Evolutionary conservation across 2,888 invertebrate genomes (phyloP), one percentile per base, ranked within the genome.

Genomic region (Amblyjoppa fuscipennis): DNA sequence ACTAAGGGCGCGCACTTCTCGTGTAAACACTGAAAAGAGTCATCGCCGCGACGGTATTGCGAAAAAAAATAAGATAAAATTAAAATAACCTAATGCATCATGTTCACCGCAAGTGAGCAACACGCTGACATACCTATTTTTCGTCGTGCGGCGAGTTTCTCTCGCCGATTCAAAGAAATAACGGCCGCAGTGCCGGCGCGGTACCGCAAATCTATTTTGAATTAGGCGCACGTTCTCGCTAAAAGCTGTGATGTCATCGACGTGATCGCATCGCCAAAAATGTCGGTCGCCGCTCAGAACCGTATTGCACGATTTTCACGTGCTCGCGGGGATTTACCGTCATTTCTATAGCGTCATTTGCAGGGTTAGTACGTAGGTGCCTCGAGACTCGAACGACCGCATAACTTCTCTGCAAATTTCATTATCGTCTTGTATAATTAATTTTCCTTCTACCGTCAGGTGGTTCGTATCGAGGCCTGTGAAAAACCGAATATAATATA

Each of bases 121-220:
- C 20, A 49, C 59, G 69, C 59, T 61, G 74, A 59, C 20, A 20
- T 31, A 69, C 69, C 69, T 41, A 69, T 81, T 81, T 75, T 73
- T n/a, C 81, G 81, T 69, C 59, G 34, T 25, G 68, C 49, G 49
- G 16, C 38, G 34, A 34, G 34, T 20, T 45, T 45, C 49, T 49
- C 16, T 64, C n/a, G n/a, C 49, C 28, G 61, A 70, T 41, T 79
- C 56, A 70, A 69, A 59, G 81, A 83, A 87, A 84, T 89, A 90
- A 90, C 90, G 91, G 89, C 51, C 25, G 56, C 56, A 56, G 25
- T 25, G 56, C 25, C 20, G 84, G 34, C 5, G n/a, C 11, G 16
- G 28, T 78, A 91, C 91, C 89, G 91, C 89, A 91, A 90, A 90
- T 89, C 89, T 88, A 89, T 90, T 92, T 92, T 88, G 88, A 90